Evolutionary conservation across 2,888 invertebrate species (phyloP).

Genomic region (Acutogordius australiensis): DNA sequence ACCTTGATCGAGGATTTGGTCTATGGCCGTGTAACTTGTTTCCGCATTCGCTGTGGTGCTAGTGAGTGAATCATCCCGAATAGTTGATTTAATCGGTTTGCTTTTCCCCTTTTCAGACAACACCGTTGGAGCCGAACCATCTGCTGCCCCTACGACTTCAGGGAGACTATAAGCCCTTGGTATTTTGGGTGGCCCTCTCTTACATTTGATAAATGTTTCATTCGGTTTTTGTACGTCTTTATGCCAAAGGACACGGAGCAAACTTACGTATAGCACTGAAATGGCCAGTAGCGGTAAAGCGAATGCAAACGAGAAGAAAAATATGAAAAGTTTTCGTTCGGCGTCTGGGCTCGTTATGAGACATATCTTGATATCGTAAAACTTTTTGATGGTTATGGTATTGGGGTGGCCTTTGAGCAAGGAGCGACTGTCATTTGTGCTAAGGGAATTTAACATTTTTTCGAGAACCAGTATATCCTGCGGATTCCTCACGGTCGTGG

Average conservation of each 20-base stretch:
- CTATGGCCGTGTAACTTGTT: too few relatives aligned
- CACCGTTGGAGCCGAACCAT: neutral
- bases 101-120: neutral
- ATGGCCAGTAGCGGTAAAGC: conserved; percentile 56
- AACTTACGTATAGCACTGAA: conserved; percentile 54
- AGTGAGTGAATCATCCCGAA: too few relatives aligned
- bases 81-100: too few relatives aligned
- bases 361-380: neutral
- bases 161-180: too few relatives aligned
- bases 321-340: conserved; percentile 30
- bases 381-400: neutral
- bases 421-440: neutral
- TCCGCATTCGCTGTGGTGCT: neutral
- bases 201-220: too few relatives aligned
- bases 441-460: neutral
- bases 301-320: conserved; percentile 59
- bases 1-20: neutral
- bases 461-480: neutral
- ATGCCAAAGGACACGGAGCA: conserved; percentile 58
- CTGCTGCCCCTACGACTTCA: too few relatives aligned
- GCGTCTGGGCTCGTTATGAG: neutral
- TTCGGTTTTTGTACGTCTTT: too few relatives aligned
- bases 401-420: neutral
- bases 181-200: too few relatives aligned
- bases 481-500: neutral